Evolutionary conservation across 2,797 vertebrate genomes (phyloP).

Genomic region (Pantherophis alleghaniensis): DNA sequence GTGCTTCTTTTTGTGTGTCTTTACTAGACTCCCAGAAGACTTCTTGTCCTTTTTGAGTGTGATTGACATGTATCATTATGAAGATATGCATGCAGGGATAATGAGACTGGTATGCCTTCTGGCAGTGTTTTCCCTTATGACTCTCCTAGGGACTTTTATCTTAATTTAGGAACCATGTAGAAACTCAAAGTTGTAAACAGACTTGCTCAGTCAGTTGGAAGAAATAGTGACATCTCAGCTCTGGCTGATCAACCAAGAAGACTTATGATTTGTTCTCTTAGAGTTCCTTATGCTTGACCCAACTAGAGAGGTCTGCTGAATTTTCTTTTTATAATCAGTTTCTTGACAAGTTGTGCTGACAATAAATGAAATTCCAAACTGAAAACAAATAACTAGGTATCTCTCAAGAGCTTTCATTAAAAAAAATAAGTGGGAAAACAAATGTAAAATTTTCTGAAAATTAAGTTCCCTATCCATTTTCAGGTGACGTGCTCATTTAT

Average conservation of each 20-base stretch:
- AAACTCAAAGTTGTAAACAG: background rate
- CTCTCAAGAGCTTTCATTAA: background rate
- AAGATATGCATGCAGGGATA: background rate
- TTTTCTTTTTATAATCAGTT: background rate
- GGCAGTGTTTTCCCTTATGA: background rate
- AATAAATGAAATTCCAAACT: background rate
- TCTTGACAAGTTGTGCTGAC: background rate
- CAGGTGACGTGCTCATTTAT: background rate
- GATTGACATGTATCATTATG: background rate
- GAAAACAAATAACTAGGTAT: background rate
- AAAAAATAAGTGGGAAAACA: background rate
- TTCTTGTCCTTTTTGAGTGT: background rate
- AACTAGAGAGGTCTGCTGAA: background rate
- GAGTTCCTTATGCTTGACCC: background rate
- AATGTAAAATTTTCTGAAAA: background rate
- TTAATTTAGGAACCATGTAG: background rate
- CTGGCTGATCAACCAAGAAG: background rate
- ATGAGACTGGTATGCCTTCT: background rate
- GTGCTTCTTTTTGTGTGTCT: background rate
- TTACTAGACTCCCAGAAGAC: background rate
- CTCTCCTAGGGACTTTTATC: background rate
- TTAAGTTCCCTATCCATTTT: background rate
- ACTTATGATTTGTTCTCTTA: background rate
- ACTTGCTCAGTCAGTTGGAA: background rate
- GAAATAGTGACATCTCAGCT: background rate